Base-by-base conservation (phyloP, 2,113 vertebrate species). In the Gnathonemus longibarbis region DNA sequence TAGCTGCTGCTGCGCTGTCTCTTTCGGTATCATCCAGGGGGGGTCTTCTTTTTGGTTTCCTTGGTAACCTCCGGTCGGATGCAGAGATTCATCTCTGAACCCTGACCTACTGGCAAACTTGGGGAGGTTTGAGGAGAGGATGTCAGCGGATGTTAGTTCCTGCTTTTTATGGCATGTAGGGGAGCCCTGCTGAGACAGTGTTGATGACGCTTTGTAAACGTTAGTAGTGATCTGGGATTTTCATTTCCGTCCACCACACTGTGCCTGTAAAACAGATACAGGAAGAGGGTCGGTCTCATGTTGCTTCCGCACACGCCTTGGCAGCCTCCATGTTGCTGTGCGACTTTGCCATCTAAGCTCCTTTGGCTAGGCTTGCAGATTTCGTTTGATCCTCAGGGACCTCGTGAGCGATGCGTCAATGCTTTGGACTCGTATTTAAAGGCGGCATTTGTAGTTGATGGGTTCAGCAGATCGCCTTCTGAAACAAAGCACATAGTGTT, bases 401-500 rank as follows among this genome's bases (percentile, higher is more conserved):
- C 62, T 31, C 10, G 5, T 84, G 39, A 48, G 83, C 39, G 1
- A 46, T 84, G 21, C 24, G 9, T n/a, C 83, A 46, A 9, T 24
- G 45, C 83, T 46, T 48, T 46, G 19, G 3, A 84, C 7, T 84
- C 21, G 0, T 24, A 48, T 48, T n/a, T 84, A 45, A 42, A 45
- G 24, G 13, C 77, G 42, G 35, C 19, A 83, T 83, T 83, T 83
- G 42, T 42, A 83, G 77, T 21, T 83, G 42, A 83, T 83, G 31
- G 42, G 77, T 21, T 83, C 35, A 83, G 77, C 42, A 45, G 42
- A 83, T 84, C 9, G 24, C 21, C 45, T 13, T 83, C n/a, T 24
- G 83, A 48, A 48, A 84, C 39, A 84, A 24, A 84, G 45, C 45
- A 21, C 42, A 31, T 49, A 49, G 85, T 91, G 90, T 91, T 91